Evolutionary conservation across 2,888 invertebrate genomes (phyloP).

Genomic region (Cryptus armator): DNA sequence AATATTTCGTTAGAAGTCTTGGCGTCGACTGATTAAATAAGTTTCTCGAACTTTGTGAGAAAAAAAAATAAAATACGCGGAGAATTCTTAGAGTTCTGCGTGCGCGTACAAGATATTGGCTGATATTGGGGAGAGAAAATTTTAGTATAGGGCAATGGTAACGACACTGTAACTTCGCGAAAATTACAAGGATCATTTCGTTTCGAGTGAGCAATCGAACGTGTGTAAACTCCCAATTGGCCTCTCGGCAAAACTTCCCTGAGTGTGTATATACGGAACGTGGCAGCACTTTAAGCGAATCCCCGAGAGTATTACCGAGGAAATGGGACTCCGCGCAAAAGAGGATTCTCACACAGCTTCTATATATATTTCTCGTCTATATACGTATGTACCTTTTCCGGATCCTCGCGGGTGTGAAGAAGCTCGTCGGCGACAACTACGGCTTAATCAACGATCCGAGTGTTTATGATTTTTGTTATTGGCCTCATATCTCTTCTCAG

Average conservation of each 20-base stretch:
- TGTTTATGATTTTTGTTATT: slow-evolving; percentile 85
- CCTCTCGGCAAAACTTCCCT: neutral
- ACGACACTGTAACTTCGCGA: slow-evolving; percentile 57
- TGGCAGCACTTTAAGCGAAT: slow-evolving; percentile 51
- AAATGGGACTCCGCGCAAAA: slow-evolving; percentile 62
- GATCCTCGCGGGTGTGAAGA: slow-evolving; percentile 79
- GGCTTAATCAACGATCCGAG: slow-evolving; percentile 84
- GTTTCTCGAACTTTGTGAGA: slow-evolving; percentile 61
- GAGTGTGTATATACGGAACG: neutral
- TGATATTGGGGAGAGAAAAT: neutral
- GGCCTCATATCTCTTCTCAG: slow-evolving; percentile 80
- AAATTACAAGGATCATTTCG: slow-evolving; percentile 64
- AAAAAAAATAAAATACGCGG: slow-evolving; percentile 58
- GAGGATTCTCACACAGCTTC: slow-evolving; percentile 61
- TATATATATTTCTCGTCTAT: slow-evolving; percentile 41
- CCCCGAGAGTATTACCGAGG: slow-evolving; percentile 65
- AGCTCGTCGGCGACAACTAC: slow-evolving; percentile 73
- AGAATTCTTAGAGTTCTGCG: neutral
- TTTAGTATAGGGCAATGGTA: slow-evolving; percentile 3
- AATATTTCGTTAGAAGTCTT: slow-evolving; percentile 33
- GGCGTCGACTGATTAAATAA: slow-evolving; percentile 54
- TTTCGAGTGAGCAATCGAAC: slow-evolving; percentile 69
- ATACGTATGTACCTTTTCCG: slow-evolving; percentile 70
- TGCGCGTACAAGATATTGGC: neutral
- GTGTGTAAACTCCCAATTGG: slow-evolving; percentile 68